Evolutionary conservation across 1,140 invertebrate species (phyloP).

Genomic region (Apolygus lucorum): DNA sequence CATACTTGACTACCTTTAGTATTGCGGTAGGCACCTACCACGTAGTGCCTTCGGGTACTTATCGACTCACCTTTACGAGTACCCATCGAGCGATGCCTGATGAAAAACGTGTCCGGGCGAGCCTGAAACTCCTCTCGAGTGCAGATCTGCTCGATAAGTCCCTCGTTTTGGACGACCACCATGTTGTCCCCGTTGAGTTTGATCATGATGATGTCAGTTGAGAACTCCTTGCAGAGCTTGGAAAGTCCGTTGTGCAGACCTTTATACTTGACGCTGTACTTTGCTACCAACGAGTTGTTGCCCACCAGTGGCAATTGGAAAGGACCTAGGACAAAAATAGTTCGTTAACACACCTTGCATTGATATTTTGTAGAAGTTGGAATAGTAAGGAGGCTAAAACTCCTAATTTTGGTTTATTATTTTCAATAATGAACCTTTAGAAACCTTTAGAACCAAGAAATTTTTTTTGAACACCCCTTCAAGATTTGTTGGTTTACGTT

Average conservation of each 20-base stretch:
- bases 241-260: constrained; percentile 54
- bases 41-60: too few species aligned
- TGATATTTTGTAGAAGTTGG: too few species aligned
- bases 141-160: constrained; percentile 50
- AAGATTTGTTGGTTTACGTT: too few species aligned
- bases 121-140: constrained; percentile 56
- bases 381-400: too few species aligned
- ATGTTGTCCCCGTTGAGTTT: constrained; percentile 53
- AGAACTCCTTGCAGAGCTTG: constrained; percentile 49
- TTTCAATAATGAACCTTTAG: too few species aligned
- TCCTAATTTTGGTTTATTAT: too few species aligned
- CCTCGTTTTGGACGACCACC: constrained; percentile 51
- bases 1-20: too few species aligned
- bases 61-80: constrained; percentile 47
- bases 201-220: constrained; percentile 54
- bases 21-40: too few species aligned
- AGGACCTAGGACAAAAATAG: constrained; percentile 49
- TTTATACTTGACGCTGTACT: constrained; percentile 42
- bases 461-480: too few species aligned
- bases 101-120: constrained; percentile 62
- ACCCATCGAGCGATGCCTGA: constrained; percentile 58
- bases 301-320: constrained; percentile 56
- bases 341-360: too few species aligned
- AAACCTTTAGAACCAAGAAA: too few species aligned
- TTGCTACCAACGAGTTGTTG: constrained; percentile 48